Base-by-base conservation (phyloP, 1,140 invertebrate species). In the Drosophila parabipectinata region DNA sequence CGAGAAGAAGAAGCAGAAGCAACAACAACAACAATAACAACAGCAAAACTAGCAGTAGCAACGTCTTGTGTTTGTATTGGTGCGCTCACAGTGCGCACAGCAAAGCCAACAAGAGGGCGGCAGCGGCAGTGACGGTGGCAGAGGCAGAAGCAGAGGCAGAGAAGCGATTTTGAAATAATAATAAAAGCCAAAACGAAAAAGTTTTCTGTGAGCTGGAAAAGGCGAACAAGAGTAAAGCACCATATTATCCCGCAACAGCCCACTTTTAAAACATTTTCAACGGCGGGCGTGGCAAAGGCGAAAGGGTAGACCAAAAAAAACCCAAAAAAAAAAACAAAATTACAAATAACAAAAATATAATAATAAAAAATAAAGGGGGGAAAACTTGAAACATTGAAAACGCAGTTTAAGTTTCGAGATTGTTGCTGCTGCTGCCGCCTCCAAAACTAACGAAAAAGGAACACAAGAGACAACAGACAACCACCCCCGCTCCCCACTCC, bases 371-470 rank as follows among this genome's bases (percentile, higher is more conserved):
- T 48, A 44, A 7, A 5, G 14, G 14, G 1, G 44, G 63, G 51
- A 58, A 10, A 32, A 30, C 57, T n/a, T n/a, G 62, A 47, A 44
- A 66, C 45, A 72, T 44, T 28, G 54, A 71, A 87, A 63, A 79
- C 74, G 78, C 82, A 85, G 61, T 85, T 85, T 77, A 73, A 55
- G 30, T 60, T 62, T 73, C 41, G 44, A 24, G 44, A 47, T 79
- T 80, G 74, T 77, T 81, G 82, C 73, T 87, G 67, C 82, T 74
- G 53, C 72, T 66, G 71, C 63, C 72, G 72, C 62, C 72, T 76
- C 72, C 77, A 64, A 45, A 41, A 14, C n/a, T 14, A 18, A 81
- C 57, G 66, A 67, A 60, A 74, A 67, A 48, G 45, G 56, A 56
- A 28, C 26, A 37, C 37, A 56, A 51, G 52, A 76, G 64, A 64